phyloP scores from a whole-genome alignment of 2,797 vertebrate genomes.

The Poecilia gillii region DNA sequence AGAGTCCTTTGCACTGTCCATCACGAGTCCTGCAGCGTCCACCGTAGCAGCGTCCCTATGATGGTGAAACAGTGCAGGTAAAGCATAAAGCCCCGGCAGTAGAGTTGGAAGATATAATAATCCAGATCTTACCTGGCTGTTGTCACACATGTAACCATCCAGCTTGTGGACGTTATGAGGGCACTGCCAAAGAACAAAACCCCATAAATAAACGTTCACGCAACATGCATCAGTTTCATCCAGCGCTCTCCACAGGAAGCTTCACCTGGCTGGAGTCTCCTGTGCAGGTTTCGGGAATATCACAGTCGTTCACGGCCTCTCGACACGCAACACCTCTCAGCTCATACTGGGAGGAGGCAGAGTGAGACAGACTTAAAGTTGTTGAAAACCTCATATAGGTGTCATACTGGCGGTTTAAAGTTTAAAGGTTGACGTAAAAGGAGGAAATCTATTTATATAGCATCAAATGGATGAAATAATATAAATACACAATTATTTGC shows the following conservation, averaged over 20 bases:
- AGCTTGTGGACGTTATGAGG: constrained; percentile 96
- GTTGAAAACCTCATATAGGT: too few species aligned
- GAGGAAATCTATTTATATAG: neutral
- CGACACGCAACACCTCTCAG: constrained; percentile 90
- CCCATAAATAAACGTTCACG: neutral
- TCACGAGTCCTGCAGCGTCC: constrained; percentile 91
- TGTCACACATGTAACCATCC: constrained; percentile 95
- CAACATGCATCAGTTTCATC: neutral
- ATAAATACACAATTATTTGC: neutral
- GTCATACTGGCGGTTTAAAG: neutral
- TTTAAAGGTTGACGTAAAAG: neutral
- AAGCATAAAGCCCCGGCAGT: neutral
- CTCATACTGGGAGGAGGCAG: constrained; percentile 84
- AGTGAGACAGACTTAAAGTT: neutral
- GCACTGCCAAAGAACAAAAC: constrained; percentile 80
- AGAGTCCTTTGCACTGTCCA: constrained; percentile 88
- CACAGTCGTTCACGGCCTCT: constrained; percentile 95
- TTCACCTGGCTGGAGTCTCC: constrained; percentile 97
- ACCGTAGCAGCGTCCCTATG: constrained; percentile 90
- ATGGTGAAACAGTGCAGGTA: neutral
- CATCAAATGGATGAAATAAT: neutral
- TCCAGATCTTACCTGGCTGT: constrained; percentile 82
- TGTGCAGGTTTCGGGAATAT: constrained; percentile 94
- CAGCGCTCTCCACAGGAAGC: neutral
- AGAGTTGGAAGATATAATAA: neutral